Conservation (phyloP, 2,797 vertebrate genomes). For the Enteromius anoplus region DNA sequence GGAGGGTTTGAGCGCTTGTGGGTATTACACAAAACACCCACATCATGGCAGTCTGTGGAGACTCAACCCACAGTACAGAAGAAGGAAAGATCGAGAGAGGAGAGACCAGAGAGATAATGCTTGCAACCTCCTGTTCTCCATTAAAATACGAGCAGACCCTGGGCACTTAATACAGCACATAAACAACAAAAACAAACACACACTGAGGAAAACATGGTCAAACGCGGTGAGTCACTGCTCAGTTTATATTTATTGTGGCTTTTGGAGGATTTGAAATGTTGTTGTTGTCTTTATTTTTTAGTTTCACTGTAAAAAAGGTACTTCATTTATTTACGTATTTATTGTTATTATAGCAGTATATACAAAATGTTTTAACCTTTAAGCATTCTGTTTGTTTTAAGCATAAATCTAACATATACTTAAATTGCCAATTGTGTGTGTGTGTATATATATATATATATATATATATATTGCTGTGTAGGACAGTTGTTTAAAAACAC, state of each 20-base stretch:
- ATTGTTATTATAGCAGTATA: not conserved
- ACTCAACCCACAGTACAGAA: conserved; percentile 28
- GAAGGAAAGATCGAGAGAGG: conserved; percentile 14
- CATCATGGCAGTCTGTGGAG: conserved; percentile 34
- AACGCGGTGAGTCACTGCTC: conserved; percentile 19
- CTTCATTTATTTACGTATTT: not conserved
- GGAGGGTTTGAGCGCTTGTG: conserved; percentile 25
- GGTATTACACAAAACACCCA: conserved; percentile 45
- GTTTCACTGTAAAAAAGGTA: not conserved
- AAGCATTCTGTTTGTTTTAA: not conserved
- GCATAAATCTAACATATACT: not conserved
- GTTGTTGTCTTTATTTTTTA: not conserved
- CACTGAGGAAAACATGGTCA: not conserved
- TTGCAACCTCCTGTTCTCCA: not conserved
- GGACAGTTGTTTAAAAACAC: too few relatives aligned
- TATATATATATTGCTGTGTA: too few relatives aligned
- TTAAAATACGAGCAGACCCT: conserved; percentile 6
- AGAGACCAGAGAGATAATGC: conserved; percentile 13
- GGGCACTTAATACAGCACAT: not conserved
- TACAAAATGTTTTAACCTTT: not conserved
- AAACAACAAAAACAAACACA: not conserved
- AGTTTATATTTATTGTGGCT: not conserved
- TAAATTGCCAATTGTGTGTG: not conserved
- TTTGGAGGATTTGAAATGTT: not conserved
- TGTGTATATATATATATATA: too few relatives aligned